These are phyloP conservation scores for Drosophila carrolli DNA, from an alignment of 1,140 invertebrate species.

Conservation along the genomic window DNA sequence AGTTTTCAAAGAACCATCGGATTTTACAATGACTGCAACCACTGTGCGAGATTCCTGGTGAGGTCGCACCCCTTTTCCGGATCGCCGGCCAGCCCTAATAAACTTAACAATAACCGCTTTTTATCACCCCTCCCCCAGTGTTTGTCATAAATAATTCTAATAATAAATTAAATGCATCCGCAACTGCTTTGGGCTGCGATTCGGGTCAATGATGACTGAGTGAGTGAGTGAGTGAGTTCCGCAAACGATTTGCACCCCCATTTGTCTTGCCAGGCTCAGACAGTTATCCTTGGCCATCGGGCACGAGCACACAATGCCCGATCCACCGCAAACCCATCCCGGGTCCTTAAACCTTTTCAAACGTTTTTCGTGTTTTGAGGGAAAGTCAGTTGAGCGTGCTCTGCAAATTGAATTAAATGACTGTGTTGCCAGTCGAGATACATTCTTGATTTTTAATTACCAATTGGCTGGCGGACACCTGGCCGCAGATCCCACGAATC, in stretches of 20 bases:
- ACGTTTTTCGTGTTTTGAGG: slow-evolving; percentile 53
- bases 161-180: slow-evolving; percentile 84
- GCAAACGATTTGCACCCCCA: slow-evolving; percentile 77
- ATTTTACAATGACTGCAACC: slow-evolving; percentile 40
- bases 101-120: slow-evolving; percentile 83
- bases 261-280: slow-evolving; percentile 74
- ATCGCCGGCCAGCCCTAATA: slow-evolving; percentile 61
- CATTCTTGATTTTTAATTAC: slow-evolving; percentile 57
- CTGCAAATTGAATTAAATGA: slow-evolving; percentile 72
- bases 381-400: slow-evolving; percentile 60
- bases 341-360: slow-evolving; percentile 36
- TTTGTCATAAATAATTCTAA: slow-evolving; percentile 83
- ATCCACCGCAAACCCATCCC: slow-evolving; percentile 16
- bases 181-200: slow-evolving; percentile 43
- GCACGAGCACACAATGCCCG: slow-evolving; percentile 56
- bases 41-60: slow-evolving; percentile 44
- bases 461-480: slow-evolving; percentile 56
- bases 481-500: slow-evolving; percentile 7
- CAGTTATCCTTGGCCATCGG: slow-evolving; percentile 78
- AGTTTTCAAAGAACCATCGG: slow-evolving; percentile 2
- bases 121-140: slow-evolving; percentile 62
- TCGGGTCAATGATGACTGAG: slow-evolving; percentile 63
- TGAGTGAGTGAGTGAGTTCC: slow-evolving; percentile 42
- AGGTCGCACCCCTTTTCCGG: slow-evolving; percentile 59
- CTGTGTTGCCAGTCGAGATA: slow-evolving; percentile 53